Conservation (phyloP, 1,140 invertebrate genomes). For the Atta colombica region DNA sequence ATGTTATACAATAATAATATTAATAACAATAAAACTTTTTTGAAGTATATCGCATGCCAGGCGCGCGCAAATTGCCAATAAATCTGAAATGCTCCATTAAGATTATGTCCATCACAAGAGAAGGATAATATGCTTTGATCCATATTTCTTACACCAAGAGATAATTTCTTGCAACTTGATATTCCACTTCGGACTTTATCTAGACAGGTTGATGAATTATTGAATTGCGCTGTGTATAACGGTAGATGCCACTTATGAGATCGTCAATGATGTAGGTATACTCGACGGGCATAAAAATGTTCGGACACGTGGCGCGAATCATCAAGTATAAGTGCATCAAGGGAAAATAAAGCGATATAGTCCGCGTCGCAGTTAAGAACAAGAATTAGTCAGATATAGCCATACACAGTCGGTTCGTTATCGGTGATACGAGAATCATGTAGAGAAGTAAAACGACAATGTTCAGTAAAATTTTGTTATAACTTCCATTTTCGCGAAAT, state of each 20-base stretch:
- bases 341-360: slow-evolving; percentile 51
- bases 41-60: background rate
- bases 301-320: slow-evolving; percentile 40
- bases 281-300: slow-evolving; percentile 51
- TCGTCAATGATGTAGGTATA: slow-evolving; percentile 20
- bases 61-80: background rate
- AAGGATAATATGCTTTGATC: background rate
- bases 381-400: background rate
- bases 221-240: background rate
- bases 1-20: no score
- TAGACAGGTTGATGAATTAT: slow-evolving; percentile 42
- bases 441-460: background rate
- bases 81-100: background rate
- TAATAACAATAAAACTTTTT: background rate
- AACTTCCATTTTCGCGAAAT: background rate
- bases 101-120: background rate
- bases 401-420: background rate
- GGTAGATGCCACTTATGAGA: slow-evolving; percentile 37
- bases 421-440: background rate
- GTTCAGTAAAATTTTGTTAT: slow-evolving; percentile 13
- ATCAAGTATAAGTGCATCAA: slow-evolving; percentile 14
- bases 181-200: slow-evolving; percentile 16
- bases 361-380: slow-evolving; percentile 6
- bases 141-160: background rate
- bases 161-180: slow-evolving; percentile 19